Percentiles rank a stretch among this genome's conserved stretches.
These are phyloP conservation scores for Pimpla rufipes DNA, from an alignment of 2,888 invertebrate genomes.

Conservation along the genomic window DNA sequence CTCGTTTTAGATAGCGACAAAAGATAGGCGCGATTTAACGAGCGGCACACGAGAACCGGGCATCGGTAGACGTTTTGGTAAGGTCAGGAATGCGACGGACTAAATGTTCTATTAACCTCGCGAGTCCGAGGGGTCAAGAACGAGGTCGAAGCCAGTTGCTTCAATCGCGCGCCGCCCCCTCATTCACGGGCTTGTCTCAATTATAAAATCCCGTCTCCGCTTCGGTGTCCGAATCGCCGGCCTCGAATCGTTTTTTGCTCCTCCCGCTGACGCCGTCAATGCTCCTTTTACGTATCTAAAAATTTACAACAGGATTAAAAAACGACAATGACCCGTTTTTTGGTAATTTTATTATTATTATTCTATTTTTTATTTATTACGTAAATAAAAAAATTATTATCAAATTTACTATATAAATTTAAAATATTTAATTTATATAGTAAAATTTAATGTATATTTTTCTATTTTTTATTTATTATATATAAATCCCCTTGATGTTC, in stretches of 20 bases:
- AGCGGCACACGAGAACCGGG: background rate
- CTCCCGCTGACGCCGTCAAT: background rate
- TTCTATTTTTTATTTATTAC: background rate
- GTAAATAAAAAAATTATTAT: too few species aligned
- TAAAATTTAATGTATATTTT: too few species aligned
- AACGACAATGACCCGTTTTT: too few species aligned
- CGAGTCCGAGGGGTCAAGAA: conserved; percentile 29
- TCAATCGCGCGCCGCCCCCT: conserved; percentile 31
- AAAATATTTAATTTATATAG: too few species aligned
- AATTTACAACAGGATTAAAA: too few species aligned
- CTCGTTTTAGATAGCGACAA: background rate
- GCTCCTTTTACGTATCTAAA: background rate
- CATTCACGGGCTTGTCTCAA: conserved; percentile 22
- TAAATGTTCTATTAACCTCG: conserved; percentile 52
- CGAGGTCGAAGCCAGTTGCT: conserved; percentile 28
- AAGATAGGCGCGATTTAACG: background rate
- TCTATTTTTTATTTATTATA: too few species aligned
- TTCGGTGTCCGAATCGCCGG: background rate
- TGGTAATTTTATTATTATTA: too few species aligned
- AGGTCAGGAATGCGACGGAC: conserved; percentile 51
- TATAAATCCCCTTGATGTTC: background rate
- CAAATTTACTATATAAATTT: too few species aligned
- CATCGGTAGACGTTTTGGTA: conserved; percentile 15
- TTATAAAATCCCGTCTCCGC: conserved; percentile 34
- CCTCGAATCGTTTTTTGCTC: conserved; percentile 9